These are phyloP conservation scores for Melieria omissa DNA, from an alignment of 2,888 invertebrate species.

Conservation along the genomic window DNA sequence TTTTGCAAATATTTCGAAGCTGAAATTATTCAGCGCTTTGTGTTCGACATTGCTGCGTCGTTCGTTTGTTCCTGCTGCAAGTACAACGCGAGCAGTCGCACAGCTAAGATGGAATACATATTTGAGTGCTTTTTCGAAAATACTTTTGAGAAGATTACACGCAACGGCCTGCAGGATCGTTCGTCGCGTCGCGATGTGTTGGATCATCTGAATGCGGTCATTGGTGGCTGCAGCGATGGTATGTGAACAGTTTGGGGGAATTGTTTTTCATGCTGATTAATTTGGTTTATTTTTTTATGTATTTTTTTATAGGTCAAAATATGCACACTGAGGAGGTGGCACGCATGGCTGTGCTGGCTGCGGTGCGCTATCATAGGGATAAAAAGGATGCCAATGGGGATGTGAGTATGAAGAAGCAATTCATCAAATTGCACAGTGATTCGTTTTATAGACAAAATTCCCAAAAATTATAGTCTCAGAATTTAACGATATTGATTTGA, in stretches of 20 bases:
- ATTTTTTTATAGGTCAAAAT: slow-evolving; percentile 56
- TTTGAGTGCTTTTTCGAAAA: slow-evolving; percentile 84
- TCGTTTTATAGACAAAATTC: no score
- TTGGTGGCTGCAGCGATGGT: slow-evolving; percentile 74
- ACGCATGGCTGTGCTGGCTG: slow-evolving; percentile 62
- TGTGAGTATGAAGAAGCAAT: slow-evolving; percentile 45
- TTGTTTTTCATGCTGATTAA: neutral
- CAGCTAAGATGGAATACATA: slow-evolving; percentile 75
- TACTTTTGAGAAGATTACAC: slow-evolving; percentile 77
- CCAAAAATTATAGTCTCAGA: no score
- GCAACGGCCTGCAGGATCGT: slow-evolving; percentile 78
- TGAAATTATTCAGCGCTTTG: no score
- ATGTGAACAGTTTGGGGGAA: slow-evolving; percentile 25
- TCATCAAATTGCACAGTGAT: no score
- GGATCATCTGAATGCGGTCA: slow-evolving; percentile 81
- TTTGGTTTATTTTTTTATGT: slow-evolving; percentile 3
- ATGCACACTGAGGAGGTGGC: slow-evolving; percentile 64
- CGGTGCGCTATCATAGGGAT: slow-evolving; percentile 63
- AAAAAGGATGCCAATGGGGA: slow-evolving; percentile 60
- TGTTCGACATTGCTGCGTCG: no score
- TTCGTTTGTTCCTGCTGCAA: no score
- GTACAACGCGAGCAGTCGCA: neutral
- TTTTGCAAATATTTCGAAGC: no score
- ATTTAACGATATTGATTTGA: no score
- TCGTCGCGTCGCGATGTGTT: slow-evolving; percentile 78